Evolutionary conservation across 2,797 vertebrate genomes (phyloP).

Genomic region (Sebastes kiyomatsui): DNA sequence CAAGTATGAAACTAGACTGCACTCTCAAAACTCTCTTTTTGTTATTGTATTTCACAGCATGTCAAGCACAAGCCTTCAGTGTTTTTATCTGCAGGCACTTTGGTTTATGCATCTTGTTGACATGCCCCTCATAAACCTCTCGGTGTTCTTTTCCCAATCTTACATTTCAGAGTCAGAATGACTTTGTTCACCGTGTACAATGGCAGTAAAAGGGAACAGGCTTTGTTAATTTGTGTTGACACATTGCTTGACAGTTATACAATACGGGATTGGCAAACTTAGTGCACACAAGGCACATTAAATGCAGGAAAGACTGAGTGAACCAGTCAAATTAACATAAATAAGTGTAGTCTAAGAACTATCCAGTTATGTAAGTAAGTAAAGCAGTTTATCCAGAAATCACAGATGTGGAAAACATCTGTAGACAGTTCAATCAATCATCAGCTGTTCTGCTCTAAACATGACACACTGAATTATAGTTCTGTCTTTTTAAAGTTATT

Average conservation of each 20-base stretch:
- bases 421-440: neutral
- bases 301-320: neutral
- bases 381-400: neutral
- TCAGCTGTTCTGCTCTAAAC: constrained; percentile 19
- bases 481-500: constrained; percentile 37
- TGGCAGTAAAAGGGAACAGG: neutral
- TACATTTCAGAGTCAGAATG: neutral
- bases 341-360: neutral
- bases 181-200: neutral
- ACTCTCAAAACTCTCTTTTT: neutral
- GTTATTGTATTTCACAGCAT: neutral
- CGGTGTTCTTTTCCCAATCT: neutral
- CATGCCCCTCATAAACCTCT: neutral
- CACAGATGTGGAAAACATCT: neutral
- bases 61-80: neutral
- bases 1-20: neutral
- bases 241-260: neutral
- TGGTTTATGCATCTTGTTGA: constrained; percentile 6
- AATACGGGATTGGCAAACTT: neutral
- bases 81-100: neutral
- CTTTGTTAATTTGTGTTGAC: neutral
- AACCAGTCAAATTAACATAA: neutral
- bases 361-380: fast-evolving
- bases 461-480: constrained; percentile 2
- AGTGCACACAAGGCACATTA: neutral